These are phyloP conservation scores for Urocyon cinereoargenteus DNA, from an alignment of 2,797 vertebrate species.

Conservation along the genomic window DNA sequence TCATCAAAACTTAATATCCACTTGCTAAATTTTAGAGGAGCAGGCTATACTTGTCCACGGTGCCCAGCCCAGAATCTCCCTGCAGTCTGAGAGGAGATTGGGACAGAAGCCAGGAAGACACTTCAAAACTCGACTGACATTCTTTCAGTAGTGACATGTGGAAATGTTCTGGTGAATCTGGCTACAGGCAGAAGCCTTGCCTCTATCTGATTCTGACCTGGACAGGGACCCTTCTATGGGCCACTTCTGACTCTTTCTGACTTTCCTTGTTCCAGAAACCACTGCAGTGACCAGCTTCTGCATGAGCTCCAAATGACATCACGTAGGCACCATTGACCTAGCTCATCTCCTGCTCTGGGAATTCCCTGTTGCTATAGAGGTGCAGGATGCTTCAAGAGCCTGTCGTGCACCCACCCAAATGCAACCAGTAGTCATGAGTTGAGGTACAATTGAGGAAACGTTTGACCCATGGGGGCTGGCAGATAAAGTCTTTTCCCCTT, in stretches of 20 bases:
- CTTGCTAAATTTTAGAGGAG: conserved; percentile 15
- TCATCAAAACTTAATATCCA: neutral
- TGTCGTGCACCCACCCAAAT: neutral
- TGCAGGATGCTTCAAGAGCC: neutral
- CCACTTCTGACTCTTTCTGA: neutral
- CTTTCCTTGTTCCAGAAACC: neutral
- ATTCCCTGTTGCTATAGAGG: neutral
- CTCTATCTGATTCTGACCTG: neutral
- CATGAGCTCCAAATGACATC: neutral
- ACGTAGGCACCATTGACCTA: neutral
- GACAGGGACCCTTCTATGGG: neutral
- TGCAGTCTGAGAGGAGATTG: neutral
- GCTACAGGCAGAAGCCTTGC: neutral
- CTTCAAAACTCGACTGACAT: neutral
- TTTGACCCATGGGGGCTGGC: neutral
- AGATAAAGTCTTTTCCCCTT: neutral
- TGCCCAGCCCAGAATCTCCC: neutral
- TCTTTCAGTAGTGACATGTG: neutral
- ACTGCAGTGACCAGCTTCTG: neutral
- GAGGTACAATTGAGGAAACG: neutral
- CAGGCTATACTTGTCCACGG: neutral
- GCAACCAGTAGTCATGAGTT: neutral
- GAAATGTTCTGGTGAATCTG: neutral
- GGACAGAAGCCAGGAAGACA: neutral
- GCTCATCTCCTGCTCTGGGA: neutral